Percentiles rank a stretch among this genome's conserved stretches.
Conservation (phyloP, 2,888 invertebrate genomes). For the Stenoptilia bipunctidactyla region DNA sequence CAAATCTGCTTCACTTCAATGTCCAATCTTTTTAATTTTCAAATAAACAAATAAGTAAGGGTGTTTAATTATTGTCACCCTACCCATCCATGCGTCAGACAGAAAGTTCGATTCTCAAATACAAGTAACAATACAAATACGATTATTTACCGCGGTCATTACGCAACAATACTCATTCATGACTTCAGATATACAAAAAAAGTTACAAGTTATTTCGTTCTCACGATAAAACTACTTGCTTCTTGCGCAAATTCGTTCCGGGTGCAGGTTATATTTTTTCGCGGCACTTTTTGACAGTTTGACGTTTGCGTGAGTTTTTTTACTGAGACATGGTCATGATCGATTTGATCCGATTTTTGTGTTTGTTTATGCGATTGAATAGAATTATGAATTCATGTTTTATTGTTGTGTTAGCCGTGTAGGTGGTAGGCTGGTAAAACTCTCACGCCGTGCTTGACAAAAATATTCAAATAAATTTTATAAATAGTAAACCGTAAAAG, state of each 20-base stretch:
- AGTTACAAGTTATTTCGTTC: conserved; percentile 31
- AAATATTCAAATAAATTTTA: too few species aligned
- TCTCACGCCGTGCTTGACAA: conserved; percentile 56
- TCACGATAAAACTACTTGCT: conserved; percentile 25
- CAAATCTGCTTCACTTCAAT: too few species aligned
- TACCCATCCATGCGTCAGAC: conserved; percentile 21
- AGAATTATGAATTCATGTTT: conserved; percentile 17
- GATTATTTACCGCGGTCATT: conserved; percentile 58
- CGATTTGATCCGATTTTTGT: conserved; percentile 57
- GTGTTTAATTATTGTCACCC: too few species aligned
- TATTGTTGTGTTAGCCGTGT: conserved; percentile 23
- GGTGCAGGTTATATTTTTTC: conserved; percentile 37
- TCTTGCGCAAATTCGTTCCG: conserved; percentile 38
- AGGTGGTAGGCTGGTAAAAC: too few species aligned
- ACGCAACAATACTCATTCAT: conserved; percentile 53
- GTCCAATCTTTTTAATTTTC: too few species aligned
- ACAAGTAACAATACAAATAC: conserved; percentile 48
- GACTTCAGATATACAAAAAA: conserved; percentile 22
- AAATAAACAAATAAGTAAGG: too few species aligned
- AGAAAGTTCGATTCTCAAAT: conserved; percentile 22
- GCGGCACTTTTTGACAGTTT: conserved; percentile 16
- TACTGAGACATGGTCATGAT: conserved; percentile 35
- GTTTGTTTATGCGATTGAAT: conserved; percentile 36
- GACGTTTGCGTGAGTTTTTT: conserved; percentile 28
- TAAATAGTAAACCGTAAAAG: too few species aligned